Percentiles rank a stretch among this genome's conserved stretches.
phyloP scores from a whole-genome alignment of 2,113 vertebrate genomes.

The Sturnira hondurensis region DNA sequence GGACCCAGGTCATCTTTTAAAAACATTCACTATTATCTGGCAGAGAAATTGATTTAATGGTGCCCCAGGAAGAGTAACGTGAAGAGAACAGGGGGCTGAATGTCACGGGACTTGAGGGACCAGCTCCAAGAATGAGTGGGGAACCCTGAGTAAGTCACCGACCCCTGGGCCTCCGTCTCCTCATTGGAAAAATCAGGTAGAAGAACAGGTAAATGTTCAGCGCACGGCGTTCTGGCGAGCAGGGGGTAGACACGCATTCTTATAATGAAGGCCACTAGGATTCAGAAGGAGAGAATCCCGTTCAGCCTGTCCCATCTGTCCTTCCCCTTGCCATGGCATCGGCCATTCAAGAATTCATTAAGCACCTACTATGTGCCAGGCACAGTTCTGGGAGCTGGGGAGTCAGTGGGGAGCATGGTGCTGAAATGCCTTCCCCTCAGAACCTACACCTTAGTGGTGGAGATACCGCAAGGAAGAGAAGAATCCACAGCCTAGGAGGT shows the following conservation, averaged over 20 bases:
- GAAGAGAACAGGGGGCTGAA: not conserved
- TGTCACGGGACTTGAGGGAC: not conserved
- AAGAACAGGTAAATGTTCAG: not conserved
- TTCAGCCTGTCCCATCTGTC: not conserved
- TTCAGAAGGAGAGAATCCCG: not conserved
- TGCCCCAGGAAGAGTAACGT: not conserved
- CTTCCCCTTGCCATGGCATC: not conserved
- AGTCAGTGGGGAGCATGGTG: not conserved
- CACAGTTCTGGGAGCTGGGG: not conserved
- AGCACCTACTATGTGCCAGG: not conserved
- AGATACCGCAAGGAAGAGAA: not conserved
- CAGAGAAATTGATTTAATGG: slow-evolving; percentile 36
- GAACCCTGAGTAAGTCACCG: too few relatives aligned
- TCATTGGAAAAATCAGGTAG: not conserved
- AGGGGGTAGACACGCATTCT: not conserved
- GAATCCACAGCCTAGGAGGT: not conserved
- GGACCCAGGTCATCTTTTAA: slow-evolving; percentile 33
- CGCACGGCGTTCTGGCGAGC: rapidly evolving
- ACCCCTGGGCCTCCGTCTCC: not conserved
- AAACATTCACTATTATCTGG: slow-evolving; percentile 33
- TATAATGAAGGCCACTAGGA: not conserved
- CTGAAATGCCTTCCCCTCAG: not conserved
- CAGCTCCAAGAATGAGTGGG: not conserved
- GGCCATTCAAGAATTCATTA: not conserved
- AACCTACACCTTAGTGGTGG: not conserved